Evolutionary conservation across 2,888 invertebrate species (phyloP).

Genomic region (Melolontha melolontha): DNA sequence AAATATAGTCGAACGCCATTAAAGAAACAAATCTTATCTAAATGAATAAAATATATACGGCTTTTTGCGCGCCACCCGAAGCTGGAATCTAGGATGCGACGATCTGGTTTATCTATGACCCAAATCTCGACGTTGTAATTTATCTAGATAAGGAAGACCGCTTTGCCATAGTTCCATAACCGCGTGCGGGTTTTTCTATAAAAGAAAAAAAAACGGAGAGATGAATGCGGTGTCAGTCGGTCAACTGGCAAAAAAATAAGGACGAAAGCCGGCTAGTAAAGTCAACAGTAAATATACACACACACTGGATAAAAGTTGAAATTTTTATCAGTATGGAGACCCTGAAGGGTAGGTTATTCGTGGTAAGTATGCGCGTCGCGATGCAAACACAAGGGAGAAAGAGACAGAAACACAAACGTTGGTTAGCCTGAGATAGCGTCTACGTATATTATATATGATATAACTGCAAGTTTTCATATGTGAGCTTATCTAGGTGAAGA

Average conservation of each 20-base stretch:
- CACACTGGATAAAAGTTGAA: constrained; percentile 51
- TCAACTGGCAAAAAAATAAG: constrained; percentile 46
- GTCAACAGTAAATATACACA: constrained; percentile 36
- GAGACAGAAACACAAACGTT: constrained; percentile 28
- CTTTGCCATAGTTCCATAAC: constrained; percentile 46
- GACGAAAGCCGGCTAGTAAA: constrained; percentile 27
- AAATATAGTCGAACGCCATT: too few relatives aligned
- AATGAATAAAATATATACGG: too few relatives aligned
- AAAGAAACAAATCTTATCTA: too few relatives aligned
- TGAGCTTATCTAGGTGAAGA: constrained; percentile 52
- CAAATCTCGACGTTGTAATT: constrained; percentile 53
- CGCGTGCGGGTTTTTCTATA: constrained; percentile 39
- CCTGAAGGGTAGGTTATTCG: constrained; percentile 32
- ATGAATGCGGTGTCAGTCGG: constrained; percentile 45
- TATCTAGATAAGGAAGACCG: constrained; percentile 51
- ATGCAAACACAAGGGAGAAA: constrained; percentile 36
- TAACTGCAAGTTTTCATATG: constrained; percentile 57
- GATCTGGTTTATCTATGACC: constrained; percentile 50
- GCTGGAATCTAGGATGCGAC: constrained; percentile 16
- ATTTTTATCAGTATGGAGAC: constrained; percentile 51
- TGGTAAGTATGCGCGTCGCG: constrained; percentile 8
- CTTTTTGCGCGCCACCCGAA: background rate
- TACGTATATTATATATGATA: constrained; percentile 47
- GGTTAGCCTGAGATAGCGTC: constrained; percentile 45
- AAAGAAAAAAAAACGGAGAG: constrained; percentile 33